A percentile compares a stretch with the other conserved stretches of the same genome.
These are phyloP conservation scores for Drosophila melanica DNA, from an alignment of 1,140 invertebrate genomes.

Conservation along the genomic window DNA sequence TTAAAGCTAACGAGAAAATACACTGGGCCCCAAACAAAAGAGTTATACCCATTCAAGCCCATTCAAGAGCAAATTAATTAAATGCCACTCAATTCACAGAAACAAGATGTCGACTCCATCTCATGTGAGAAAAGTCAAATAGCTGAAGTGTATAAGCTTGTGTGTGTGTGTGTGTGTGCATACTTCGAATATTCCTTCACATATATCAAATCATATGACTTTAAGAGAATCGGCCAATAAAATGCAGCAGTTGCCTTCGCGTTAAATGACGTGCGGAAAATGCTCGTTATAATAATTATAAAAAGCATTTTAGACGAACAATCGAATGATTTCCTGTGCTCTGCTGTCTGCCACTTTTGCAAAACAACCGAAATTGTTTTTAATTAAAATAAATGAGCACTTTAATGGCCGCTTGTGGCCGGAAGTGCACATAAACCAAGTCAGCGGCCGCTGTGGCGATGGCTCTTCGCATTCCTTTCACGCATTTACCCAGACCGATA, in stretches of 20 bases:
- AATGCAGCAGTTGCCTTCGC: conserved; percentile 19
- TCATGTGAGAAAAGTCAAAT: conserved; percentile 39
- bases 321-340: conserved; percentile 54
- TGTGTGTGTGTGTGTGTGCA: neutral
- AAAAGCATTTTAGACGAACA: conserved; percentile 25
- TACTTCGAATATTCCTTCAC: neutral
- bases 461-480: neutral
- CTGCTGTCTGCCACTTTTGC: conserved; percentile 8
- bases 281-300: conserved; percentile 56
- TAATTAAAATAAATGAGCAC: conserved; percentile 72
- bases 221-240: conserved; percentile 19
- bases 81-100: conserved; percentile 66
- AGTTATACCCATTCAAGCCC: conserved; percentile 4
- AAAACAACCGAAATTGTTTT: conserved; percentile 66
- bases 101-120: conserved; percentile 1
- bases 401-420: conserved; percentile 37
- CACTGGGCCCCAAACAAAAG: conserved; percentile 2
- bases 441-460: neutral
- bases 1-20: no score
- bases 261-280: conserved; percentile 36
- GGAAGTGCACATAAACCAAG: conserved; percentile 38
- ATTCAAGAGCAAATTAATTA: conserved; percentile 73
- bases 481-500: conserved; percentile 1
- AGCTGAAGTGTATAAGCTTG: conserved; percentile 3
- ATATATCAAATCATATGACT: conserved; percentile 5